Percentiles rank a stretch among this genome's conserved stretches.
Evolutionary conservation across 2,113 vertebrate genomes (phyloP).

Genomic region (Paradoxurus hermaphroditus): DNA sequence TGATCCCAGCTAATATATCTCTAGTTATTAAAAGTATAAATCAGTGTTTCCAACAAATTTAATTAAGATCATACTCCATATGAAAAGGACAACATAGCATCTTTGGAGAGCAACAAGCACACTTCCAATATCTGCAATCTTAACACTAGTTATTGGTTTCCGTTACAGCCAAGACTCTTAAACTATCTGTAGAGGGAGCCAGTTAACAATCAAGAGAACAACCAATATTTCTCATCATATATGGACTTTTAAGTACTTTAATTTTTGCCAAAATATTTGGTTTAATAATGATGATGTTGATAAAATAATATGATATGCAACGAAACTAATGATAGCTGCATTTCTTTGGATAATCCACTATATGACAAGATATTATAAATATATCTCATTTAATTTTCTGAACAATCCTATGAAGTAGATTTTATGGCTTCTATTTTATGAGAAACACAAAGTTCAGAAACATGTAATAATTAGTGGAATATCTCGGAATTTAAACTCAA

Average conservation of each 20-base stretch:
- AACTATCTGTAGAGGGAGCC: neutral
- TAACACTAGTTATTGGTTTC: neutral
- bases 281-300: neutral
- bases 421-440: neutral
- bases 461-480: neutral
- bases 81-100: neutral
- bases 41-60: slow-evolving; percentile 23
- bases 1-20: slow-evolving; percentile 15
- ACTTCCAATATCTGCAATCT: neutral
- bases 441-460: neutral
- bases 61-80: slow-evolving; percentile 6
- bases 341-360: neutral
- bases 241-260: neutral
- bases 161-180: neutral
- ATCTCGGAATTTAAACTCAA: neutral
- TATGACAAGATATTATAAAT: neutral
- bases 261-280: neutral
- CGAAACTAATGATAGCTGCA: neutral
- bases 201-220: neutral
- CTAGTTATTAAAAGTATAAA: slow-evolving; percentile 60
- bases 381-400: neutral
- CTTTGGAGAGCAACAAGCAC: neutral
- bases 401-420: neutral
- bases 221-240: neutral
- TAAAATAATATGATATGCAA: neutral